Evolutionary conservation across 2,113 vertebrate species (phyloP), one percentile per base, ranked within the genome.

Genomic region (Lepisosteus osseus): DNA sequence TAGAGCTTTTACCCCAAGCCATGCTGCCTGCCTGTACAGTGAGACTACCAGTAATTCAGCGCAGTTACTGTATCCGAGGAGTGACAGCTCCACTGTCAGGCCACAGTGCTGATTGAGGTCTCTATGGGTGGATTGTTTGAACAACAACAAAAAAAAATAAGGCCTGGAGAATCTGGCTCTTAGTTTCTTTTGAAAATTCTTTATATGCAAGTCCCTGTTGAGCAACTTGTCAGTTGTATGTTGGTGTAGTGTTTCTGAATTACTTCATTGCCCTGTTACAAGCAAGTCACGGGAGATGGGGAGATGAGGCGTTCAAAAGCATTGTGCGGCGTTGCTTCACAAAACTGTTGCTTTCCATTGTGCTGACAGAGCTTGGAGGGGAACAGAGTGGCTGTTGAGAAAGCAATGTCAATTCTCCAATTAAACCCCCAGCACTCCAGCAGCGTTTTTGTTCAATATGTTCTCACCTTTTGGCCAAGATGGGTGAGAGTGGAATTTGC

Each of bases 1-100:
- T 89, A 82, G 87, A 90, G 88, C 86, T 90, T 90, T 89, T 89
- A 86, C 91, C 89, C 88, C 86, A 87, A 86, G 88, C 88, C 89
- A 86, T 85, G 86, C 88, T 87, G 88, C 89, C 87, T 89, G 89
- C 85, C 86, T 84, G 72, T 51, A 51, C 14, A 41, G 17, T 40
- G 62, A 64, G n/a, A 43, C 65, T 51, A 29, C 56, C 83, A 75
- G 82, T 89, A 86, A 85, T 88, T 81, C 85, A 85, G 83, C 80
- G 78, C 80, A 61, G 84, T 83, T 82, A 89, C 86, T 87, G 87
- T 86, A 90, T 81, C 80, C 86, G 69, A 80, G 73, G 76, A 78
- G 79, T 88, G 88, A 90, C 89, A 91, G 87, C 89, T 88, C 82
- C 85, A 82, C 89, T 90, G 91, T 92, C 88, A 90, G 80, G 77